These are phyloP conservation scores for Alethe castanea DNA, from an alignment of 2,113 vertebrate genomes.

Conservation along the genomic window DNA sequence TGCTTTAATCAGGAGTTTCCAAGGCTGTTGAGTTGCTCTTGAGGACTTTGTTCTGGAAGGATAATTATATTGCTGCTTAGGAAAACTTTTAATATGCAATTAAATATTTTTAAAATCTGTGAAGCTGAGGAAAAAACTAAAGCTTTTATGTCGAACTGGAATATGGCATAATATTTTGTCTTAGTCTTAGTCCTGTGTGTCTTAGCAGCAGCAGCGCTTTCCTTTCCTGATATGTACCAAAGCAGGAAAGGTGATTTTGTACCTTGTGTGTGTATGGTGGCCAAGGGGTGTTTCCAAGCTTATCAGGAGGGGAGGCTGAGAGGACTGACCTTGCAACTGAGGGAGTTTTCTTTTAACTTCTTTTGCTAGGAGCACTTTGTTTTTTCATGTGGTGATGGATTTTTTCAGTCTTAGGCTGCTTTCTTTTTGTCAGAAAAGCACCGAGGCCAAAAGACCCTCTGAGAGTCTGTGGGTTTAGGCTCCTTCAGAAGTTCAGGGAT, in stretches of 20 bases:
- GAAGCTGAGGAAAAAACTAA: background rate
- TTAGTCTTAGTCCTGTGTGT: background rate
- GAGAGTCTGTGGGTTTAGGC: background rate
- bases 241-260: background rate
- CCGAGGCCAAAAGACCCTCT: accelerated
- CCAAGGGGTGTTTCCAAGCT: background rate
- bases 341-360: background rate
- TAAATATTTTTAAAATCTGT: background rate
- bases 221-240: accelerated
- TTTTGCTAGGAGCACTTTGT: background rate
- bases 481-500: background rate
- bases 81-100: background rate
- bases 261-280: background rate
- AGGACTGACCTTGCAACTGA: background rate
- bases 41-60: background rate
- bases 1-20: background rate
- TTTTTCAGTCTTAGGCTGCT: background rate
- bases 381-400: background rate
- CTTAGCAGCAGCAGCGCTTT: background rate
- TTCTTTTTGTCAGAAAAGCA: background rate
- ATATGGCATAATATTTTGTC: background rate
- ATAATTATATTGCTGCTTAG: background rate
- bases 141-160: background rate
- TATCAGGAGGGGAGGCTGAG: background rate
- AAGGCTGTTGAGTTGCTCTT: background rate